These are phyloP conservation scores for Holothuria glaberrima DNA, from an alignment of 35 echinoderm and acorn worm genomes.

Conservation along the genomic window DNA sequence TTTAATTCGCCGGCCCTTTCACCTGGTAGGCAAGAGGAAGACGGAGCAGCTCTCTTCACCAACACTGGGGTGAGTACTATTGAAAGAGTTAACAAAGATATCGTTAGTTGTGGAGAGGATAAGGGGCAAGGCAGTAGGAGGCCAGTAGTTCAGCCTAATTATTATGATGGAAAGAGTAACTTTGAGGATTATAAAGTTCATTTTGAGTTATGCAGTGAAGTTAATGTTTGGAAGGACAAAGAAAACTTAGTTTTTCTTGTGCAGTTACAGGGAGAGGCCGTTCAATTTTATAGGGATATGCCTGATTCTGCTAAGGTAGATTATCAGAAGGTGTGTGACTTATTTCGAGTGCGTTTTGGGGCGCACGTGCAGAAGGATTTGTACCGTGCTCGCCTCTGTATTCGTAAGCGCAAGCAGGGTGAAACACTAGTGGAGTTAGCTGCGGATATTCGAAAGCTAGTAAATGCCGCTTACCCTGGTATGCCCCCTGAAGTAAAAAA, in stretches of 20 bases:
- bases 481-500: neutral
- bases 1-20: too few relatives aligned
- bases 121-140: neutral
- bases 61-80: too few relatives aligned
- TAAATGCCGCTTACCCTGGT: neutral
- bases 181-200: constrained; percentile 4
- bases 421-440: neutral
- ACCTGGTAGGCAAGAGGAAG: too few relatives aligned
- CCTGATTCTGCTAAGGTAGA: neutral
- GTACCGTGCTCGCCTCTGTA: neutral
- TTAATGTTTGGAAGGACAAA: constrained; percentile 3
- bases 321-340: neutral
- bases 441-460: neutral
- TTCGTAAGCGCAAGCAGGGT: neutral
- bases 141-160: neutral
- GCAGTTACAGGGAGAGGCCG: neutral
- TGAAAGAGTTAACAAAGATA: too few relatives aligned
- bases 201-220: neutral
- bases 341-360: neutral
- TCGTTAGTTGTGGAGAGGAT: too few relatives aligned
- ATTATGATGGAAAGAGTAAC: neutral
- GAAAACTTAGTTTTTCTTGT: constrained; percentile 12
- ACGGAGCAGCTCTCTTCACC: too few relatives aligned
- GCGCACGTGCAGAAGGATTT: neutral
- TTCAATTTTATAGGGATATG: constrained; percentile 27